phyloP scores from a whole-genome alignment of 2,113 vertebrate genomes.

The Rhinopithecus roxellana region DNA sequence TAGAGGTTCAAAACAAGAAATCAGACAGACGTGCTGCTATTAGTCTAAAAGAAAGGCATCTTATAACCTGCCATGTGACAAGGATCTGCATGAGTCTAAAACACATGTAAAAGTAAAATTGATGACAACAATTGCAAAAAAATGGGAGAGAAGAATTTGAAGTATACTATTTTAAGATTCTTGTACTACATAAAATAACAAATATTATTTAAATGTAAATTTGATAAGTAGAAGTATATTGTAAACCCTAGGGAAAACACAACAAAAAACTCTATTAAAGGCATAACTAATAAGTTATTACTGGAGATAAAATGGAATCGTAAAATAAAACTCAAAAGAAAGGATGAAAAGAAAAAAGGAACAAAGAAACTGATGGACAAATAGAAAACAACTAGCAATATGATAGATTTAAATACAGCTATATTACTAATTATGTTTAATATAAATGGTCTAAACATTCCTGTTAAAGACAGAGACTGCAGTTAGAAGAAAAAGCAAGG shows the following conservation, averaged over 20 bases:
- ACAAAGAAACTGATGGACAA: neutral
- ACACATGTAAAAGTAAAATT: neutral
- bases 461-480: neutral
- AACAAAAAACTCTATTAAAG: neutral
- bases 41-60: neutral
- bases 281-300: neutral
- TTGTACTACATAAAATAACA: neutral
- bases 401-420: no score
- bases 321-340: neutral
- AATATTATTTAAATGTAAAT: neutral
- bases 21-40: neutral
- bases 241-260: neutral
- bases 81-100: neutral
- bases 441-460: no score
- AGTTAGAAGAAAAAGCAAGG: neutral
- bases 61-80: neutral
- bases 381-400: neutral
- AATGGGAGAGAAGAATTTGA: neutral
- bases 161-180: neutral
- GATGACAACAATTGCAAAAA: neutral
- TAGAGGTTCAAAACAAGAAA: neutral
- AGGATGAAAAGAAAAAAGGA: neutral
- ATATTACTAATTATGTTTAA: no score
- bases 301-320: neutral
- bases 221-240: neutral